These are phyloP conservation scores for Aviceda subcristata DNA, from an alignment of 2,113 vertebrate species.

Conservation along the genomic window DNA sequence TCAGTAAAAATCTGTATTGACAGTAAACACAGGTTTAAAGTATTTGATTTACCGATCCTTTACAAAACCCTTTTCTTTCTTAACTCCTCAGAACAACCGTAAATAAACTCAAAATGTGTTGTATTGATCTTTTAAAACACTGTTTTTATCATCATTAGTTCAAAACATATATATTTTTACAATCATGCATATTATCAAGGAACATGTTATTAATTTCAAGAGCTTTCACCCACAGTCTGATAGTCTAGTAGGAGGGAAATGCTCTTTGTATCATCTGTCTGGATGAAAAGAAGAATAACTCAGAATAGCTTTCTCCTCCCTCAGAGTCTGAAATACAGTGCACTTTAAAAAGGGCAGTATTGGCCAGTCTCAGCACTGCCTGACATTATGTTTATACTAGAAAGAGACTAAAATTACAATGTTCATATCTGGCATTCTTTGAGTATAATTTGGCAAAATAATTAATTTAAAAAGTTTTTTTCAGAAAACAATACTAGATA, in stretches of 20 bases:
- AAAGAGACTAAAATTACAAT: constrained; percentile 53
- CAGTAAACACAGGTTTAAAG: neutral
- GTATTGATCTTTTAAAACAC: neutral
- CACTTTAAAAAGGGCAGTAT: constrained; percentile 59
- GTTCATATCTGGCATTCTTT: constrained; percentile 61
- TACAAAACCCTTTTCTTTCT: neutral
- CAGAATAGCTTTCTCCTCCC: neutral
- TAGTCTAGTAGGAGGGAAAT: neutral
- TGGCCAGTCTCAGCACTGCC: constrained; percentile 60
- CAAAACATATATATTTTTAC: neutral
- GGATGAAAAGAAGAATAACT: constrained; percentile 22
- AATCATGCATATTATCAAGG: neutral
- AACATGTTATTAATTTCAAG: neutral
- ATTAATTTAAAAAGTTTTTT: neutral
- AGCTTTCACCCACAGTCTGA: neutral
- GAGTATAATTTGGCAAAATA: constrained; percentile 40
- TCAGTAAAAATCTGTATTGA: neutral
- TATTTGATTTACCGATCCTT: neutral
- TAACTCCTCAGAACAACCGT: neutral
- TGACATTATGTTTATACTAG: constrained; percentile 70
- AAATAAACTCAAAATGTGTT: neutral
- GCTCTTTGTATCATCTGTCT: neutral
- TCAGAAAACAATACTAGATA: neutral
- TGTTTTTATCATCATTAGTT: neutral
- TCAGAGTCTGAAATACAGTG: constrained; percentile 50